Evolutionary conservation across 2,888 invertebrate genomes (phyloP).

Genomic region (Rhimphoctona megacephalus): DNA sequence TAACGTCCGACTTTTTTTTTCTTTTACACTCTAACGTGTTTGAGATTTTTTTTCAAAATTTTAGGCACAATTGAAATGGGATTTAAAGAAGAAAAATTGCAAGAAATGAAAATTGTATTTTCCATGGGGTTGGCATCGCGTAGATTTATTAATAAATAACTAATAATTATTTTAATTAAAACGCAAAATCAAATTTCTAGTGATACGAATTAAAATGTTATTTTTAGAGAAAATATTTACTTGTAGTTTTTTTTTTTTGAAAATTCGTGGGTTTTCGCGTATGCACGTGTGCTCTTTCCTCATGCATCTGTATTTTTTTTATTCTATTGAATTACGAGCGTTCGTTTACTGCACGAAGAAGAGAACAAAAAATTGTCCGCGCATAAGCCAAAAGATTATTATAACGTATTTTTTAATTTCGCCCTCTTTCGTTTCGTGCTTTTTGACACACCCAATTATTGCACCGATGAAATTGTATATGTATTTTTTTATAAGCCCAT

Average conservation of each 20-base stretch:
- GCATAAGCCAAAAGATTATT: slow-evolving; percentile 36
- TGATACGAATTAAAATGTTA: neutral
- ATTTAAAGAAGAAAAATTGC: neutral
- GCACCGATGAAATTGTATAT: slow-evolving; percentile 30
- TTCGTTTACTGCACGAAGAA: slow-evolving; percentile 40
- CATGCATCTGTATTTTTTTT: slow-evolving; percentile 65
- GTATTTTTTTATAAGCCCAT: slow-evolving; percentile 69
- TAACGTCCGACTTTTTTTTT: neutral
- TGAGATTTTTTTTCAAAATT: neutral
- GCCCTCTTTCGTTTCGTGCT: slow-evolving; percentile 8
- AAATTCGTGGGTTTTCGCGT: slow-evolving; percentile 5
- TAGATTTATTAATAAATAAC: neutral
- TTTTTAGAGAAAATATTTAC: neutral
- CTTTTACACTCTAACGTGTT: neutral
- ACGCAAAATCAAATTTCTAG: slow-evolving; percentile 15
- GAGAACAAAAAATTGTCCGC: slow-evolving; percentile 33
- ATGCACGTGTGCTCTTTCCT: slow-evolving; percentile 57
- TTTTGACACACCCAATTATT: neutral
- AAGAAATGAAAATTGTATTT: neutral
- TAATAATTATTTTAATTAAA: neutral
- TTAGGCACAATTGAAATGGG: neutral
- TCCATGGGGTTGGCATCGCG: neutral
- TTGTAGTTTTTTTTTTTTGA: neutral
- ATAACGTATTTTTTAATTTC: slow-evolving; percentile 45
- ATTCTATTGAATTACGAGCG: slow-evolving; percentile 24